Conservation (phyloP, 1,140 invertebrate species). For the Drosophila pandora region DNA sequence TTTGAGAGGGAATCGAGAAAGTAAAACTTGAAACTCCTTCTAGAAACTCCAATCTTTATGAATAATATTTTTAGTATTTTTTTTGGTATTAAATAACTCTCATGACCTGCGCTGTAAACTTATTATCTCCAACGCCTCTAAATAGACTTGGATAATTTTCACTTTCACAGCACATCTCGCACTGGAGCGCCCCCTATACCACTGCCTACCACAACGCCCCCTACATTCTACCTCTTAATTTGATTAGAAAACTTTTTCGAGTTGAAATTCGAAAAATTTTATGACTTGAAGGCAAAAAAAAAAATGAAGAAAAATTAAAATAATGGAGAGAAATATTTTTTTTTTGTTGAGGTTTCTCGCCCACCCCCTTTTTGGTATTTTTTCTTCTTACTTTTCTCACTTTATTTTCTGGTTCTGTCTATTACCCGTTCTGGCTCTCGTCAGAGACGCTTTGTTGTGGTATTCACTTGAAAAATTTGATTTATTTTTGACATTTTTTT, state of each 20-base stretch:
- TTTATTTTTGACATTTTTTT: constrained; percentile 35
- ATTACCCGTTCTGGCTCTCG: constrained; percentile 25
- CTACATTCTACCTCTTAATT: constrained; percentile 58
- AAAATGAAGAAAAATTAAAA: neutral
- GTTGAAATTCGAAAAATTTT: constrained; percentile 23
- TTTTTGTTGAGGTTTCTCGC: constrained; percentile 27
- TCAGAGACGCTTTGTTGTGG: constrained; percentile 43
- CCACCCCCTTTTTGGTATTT: constrained; percentile 2
- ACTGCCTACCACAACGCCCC: neutral
- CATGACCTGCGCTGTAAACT: constrained; percentile 8
- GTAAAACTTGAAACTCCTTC: no score
- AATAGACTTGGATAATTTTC: constrained; percentile 78
- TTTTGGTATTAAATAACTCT: neutral
- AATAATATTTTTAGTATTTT: neutral
- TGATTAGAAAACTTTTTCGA: constrained; percentile 78
- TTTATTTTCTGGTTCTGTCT: constrained; percentile 1
- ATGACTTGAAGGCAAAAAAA: constrained; percentile 21
- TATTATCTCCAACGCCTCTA: constrained; percentile 4
- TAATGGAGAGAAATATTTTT: constrained; percentile 20
- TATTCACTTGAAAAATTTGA: constrained; percentile 51
- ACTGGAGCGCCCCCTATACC: constrained; percentile 24
- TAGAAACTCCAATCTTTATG: no score
- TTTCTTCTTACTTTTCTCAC: neutral
- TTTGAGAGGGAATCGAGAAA: no score
- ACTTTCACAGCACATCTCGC: constrained; percentile 45